Base-by-base conservation (phyloP, 2,113 vertebrate genomes). In the Cyprinodon tularosa region DNA sequence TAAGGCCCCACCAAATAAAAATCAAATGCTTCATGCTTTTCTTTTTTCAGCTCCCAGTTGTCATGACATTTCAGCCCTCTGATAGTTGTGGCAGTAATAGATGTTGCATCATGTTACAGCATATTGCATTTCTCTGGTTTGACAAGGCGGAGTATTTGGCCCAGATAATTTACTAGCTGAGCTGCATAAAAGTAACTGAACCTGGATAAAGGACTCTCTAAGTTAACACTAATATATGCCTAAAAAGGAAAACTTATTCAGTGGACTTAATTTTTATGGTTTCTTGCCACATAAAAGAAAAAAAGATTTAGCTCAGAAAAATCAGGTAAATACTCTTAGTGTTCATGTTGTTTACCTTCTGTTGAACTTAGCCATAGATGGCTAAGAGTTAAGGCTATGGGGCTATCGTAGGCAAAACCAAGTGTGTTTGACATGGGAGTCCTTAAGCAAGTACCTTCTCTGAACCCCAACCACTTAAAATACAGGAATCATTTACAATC, bases 101-200 rank as follows among this genome's bases (percentile, higher is more conserved):
- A 73, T 63, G 78, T 89, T 86, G 61, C 86, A 69, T 12, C 22
- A 69, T 64, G 42, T 92, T 88, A 86, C 87, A 79, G 67, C 84
- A 90, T 85, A 60, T 85, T 83, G 80, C 78, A 61, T 76, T 74
- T 73, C 81, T 38, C 40, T 1, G 38, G 2, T 45, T 53, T 66
- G 72, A 83, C 77, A 75, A 48, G 12, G 69, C 20, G 67, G 72
- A 72, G 59, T 66, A 79, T 66, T 64, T 62, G 44, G 71, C 77
- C 76, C 62, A 29, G 69, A 84, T 78, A 50, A 72, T 78, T 59
- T 76, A 29, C n/a, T 29, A 53, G 38, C 63, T 75, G 76, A 71
- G 68, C 66, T 6, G 60, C 57, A 7, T 17, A 68, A 66, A 61
- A 73, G 69, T 40, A 81, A 66, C 4, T 63, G 74, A 47, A 62